phyloP scores from a whole-genome alignment of 2,797 vertebrate species.

The Gallinago nigripennis region DNA sequence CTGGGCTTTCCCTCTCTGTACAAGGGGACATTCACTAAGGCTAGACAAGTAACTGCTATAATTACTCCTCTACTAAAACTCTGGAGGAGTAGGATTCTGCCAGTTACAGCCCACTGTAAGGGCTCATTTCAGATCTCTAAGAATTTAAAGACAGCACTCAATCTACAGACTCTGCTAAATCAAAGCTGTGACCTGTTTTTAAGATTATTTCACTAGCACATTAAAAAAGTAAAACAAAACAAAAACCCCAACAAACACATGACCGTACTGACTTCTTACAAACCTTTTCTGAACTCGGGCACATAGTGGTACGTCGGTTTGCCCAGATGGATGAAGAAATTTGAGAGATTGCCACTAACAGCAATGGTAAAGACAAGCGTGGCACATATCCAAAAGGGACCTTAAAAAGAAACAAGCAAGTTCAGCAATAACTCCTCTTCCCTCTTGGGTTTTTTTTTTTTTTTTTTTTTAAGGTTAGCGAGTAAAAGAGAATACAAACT shows the following conservation, averaged over 20 bases:
- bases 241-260: not conserved
- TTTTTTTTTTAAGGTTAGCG: not conserved
- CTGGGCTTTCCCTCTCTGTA: not conserved
- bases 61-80: not conserved
- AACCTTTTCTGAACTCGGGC: constrained; percentile 95
- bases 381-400: constrained; percentile 98
- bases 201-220: not conserved
- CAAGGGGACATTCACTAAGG: not conserved
- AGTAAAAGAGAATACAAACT: not conserved
- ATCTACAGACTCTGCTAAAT: not conserved
- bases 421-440: not conserved
- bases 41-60: not conserved
- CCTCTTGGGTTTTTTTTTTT: not conserved
- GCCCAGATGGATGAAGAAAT: constrained; percentile 85
- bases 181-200: not conserved
- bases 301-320: constrained; percentile 86
- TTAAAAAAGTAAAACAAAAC: not conserved
- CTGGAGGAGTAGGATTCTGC: too few relatives aligned
- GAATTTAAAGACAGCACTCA: not conserved
- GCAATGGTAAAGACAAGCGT: constrained; percentile 94
- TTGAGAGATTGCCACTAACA: constrained; percentile 95
- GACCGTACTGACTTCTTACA: not conserved
- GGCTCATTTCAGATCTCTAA: not conserved
- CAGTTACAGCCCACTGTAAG: not conserved
- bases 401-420: constrained; percentile 71